Conservation (phyloP, 2,113 vertebrate genomes). For the Bucco capensis region DNA sequence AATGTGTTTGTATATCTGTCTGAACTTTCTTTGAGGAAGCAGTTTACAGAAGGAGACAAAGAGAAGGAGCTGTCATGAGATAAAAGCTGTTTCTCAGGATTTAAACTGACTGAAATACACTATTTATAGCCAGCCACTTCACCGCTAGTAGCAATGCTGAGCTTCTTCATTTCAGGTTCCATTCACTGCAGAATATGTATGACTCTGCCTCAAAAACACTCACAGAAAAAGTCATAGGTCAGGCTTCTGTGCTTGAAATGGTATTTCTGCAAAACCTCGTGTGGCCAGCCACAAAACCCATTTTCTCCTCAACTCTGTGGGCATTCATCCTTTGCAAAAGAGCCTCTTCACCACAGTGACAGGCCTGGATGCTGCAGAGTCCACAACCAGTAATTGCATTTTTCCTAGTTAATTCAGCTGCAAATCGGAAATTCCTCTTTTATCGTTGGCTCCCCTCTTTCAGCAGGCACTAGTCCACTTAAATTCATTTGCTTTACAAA, state of each 20-base stretch:
- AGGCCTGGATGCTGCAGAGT: background rate
- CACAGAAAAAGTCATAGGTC: background rate
- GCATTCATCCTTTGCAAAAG: background rate
- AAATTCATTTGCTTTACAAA: conserved; percentile 6
- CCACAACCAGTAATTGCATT: background rate
- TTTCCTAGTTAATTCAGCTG: background rate
- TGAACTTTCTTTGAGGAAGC: conserved; percentile 14
- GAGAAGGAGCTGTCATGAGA: background rate
- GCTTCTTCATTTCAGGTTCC: conserved; percentile 11
- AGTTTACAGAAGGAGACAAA: conserved; percentile 4
- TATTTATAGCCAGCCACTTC: conserved; percentile 32
- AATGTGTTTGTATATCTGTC: background rate
- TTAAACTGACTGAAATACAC: background rate
- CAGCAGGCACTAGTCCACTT: background rate
- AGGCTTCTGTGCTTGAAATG: background rate
- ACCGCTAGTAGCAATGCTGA: background rate
- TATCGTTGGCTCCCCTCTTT: background rate
- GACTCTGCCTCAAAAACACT: conserved; percentile 8
- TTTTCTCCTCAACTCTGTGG: background rate
- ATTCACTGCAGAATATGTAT: background rate
- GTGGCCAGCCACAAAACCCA: background rate
- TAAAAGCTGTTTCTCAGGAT: background rate
- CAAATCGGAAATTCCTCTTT: background rate
- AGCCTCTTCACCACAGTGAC: background rate
- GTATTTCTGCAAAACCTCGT: background rate